Base-by-base conservation (phyloP, 2,888 invertebrate genomes). In the Tenthredo distinguenda region DNA sequence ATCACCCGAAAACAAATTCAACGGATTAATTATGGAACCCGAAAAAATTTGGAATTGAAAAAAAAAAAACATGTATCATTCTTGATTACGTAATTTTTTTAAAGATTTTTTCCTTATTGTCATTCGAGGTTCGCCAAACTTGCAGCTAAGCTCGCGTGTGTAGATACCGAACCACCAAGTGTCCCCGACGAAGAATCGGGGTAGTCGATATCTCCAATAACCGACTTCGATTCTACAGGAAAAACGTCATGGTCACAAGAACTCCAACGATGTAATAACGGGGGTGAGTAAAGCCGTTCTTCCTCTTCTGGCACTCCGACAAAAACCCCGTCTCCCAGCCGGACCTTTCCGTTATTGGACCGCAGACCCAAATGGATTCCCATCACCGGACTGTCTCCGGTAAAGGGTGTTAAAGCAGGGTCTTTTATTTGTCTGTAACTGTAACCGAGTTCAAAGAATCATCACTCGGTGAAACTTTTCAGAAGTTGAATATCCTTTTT, bases 351-450 rank as follows among this genome's bases (percentile, higher is more conserved):
- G 1, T 90, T 86, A 7, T 90, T 43, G 15, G 91, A 90, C 21
- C 94, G 93, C 0, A 95, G 84, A 1, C 94, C 95, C 87, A 95
- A 87, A 88, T 95, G 95, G 50, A 94, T 90, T 9, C 95, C 95
- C 93, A 95, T 92, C 0, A 94, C 94, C 0, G 95, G 95, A 86
- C 91, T 93, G 55, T 92, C 92, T 0, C 93, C 93, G 55, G 90
- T 90, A n/a, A 90, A 87, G 0, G 90, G 88, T 7, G 90, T 89
- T 12, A 93, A 37, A 12, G 88, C 88, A 0, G 93, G 91, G 86
- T 94, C 92, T 10, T 87, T 88, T 86, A 95, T 90, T 87, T 92
- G 91, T 21, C 95, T 93, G 88, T 95, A 95, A 62, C 95, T 95
- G 86, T 6, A 93, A 92, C n/a, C 47, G 18, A 40, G 43, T 40